Evolutionary conservation across 1,140 invertebrate species (phyloP).

Genomic region (Drosophila azteca): DNA sequence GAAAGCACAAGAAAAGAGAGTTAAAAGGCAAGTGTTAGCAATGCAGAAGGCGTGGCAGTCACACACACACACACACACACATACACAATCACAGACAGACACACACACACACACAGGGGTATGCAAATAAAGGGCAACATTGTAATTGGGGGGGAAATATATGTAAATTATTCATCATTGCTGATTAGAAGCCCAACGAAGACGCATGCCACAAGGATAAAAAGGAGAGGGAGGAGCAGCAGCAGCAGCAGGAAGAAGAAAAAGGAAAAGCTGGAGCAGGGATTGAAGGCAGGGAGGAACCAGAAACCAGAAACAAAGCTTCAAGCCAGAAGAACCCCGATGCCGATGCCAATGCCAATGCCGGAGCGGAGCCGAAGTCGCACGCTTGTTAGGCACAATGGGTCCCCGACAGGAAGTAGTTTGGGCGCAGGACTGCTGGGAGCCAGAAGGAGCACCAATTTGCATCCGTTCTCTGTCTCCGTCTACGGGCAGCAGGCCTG

Average conservation of each 20-base stretch:
- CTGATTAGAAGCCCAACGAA: slow-evolving; percentile 77
- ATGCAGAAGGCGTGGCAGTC: slow-evolving; percentile 28
- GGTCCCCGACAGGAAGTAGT: slow-evolving; percentile 69
- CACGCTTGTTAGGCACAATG: slow-evolving; percentile 71
- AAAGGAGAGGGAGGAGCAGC: slow-evolving; percentile 22
- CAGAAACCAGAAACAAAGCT: slow-evolving; percentile 42
- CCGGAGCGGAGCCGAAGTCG: slow-evolving; percentile 19
- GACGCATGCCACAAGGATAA: slow-evolving; percentile 22
- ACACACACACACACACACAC: slow-evolving; percentile 11
- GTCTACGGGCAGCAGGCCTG: background rate
- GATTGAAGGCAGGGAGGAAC: background rate
- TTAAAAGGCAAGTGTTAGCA: slow-evolving; percentile 57
- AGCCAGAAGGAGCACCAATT: slow-evolving; percentile 50
- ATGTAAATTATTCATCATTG: slow-evolving; percentile 83
- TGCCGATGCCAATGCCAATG: no score
- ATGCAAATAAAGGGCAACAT: slow-evolving; percentile 81
- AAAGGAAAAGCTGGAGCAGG: background rate
- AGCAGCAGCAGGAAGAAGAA: background rate
- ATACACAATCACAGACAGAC: slow-evolving; percentile 4
- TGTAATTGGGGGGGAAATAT: slow-evolving; percentile 80
- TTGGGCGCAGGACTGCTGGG: slow-evolving; percentile 42
- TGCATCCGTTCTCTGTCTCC: slow-evolving; percentile 47
- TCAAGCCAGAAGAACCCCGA: slow-evolving; percentile 1
- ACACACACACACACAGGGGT: slow-evolving; percentile 28
- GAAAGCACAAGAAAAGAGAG: slow-evolving; percentile 23